phyloP scores from a whole-genome alignment of 2,113 vertebrate genomes.

The Rattus rattus region DNA sequence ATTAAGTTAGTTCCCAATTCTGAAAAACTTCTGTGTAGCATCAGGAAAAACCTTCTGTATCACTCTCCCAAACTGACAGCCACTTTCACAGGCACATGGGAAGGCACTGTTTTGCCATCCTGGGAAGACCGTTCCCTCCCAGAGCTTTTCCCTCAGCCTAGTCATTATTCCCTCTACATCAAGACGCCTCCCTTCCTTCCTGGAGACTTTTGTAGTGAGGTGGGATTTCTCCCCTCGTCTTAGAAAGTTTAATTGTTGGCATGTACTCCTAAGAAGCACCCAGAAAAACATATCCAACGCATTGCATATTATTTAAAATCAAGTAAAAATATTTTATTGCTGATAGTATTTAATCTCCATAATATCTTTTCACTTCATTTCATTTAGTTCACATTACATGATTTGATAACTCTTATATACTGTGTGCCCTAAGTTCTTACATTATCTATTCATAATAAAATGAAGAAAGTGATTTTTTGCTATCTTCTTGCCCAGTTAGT shows the following conservation, averaged over 20 bases:
- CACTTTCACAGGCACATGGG: neutral
- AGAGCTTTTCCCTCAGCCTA: neutral
- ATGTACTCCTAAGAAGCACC: neutral
- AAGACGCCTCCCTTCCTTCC: neutral
- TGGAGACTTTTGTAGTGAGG: neutral
- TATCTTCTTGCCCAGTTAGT: neutral
- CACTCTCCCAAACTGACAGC: neutral
- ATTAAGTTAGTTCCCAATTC: neutral
- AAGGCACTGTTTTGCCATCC: too few species aligned
- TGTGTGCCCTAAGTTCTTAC: neutral
- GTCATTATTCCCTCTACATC: neutral
- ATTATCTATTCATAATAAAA: neutral
- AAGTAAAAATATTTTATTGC: slow-evolving; percentile 38
- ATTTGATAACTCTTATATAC: neutral
- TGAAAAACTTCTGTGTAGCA: neutral
- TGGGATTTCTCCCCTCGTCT: neutral
- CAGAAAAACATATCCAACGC: neutral
- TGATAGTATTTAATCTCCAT: neutral
- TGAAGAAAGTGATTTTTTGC: neutral
- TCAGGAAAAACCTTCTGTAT: neutral
- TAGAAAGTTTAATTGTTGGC: neutral
- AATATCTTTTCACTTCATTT: slow-evolving; percentile 4
- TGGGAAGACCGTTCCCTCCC: too few species aligned
- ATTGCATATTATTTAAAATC: neutral
- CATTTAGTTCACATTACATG: neutral